Evolutionary conservation across 1,140 invertebrate species (phyloP).

Genomic region (Leptinotarsa undecemlineata): DNA sequence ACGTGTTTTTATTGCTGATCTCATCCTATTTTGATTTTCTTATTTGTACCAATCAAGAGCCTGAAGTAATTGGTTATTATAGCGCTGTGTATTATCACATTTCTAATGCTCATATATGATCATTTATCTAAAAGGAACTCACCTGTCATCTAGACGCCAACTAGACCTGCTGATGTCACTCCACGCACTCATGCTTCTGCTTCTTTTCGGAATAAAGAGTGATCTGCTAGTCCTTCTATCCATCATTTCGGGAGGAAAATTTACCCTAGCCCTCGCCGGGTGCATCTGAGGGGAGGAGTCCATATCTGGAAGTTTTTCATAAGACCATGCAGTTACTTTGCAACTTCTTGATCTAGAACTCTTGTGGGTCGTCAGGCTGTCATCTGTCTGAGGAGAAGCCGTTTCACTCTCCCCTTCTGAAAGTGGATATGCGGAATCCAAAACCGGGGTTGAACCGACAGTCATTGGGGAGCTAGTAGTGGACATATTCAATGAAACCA

Average conservation of each 20-base stretch:
- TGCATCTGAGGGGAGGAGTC: slow-evolving; percentile 52
- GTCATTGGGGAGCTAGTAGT: neutral
- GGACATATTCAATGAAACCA: neutral
- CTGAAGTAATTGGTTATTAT: too few relatives aligned
- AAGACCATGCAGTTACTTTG: slow-evolving; percentile 57
- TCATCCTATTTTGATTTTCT: too few relatives aligned
- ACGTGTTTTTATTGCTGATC: too few relatives aligned
- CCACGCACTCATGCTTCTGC: slow-evolving; percentile 82
- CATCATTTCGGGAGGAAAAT: slow-evolving; percentile 71
- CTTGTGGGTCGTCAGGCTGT: neutral
- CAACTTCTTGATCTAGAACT: slow-evolving; percentile 46
- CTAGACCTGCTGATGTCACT: slow-evolving; percentile 80
- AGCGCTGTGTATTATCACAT: too few relatives aligned
- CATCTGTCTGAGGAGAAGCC: slow-evolving; percentile 45
- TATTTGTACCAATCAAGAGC: too few relatives aligned
- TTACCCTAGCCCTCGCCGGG: slow-evolving; percentile 61
- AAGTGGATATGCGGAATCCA: neutral
- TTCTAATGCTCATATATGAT: too few relatives aligned
- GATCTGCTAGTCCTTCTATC: slow-evolving; percentile 62
- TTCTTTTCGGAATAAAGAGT: slow-evolving; percentile 59
- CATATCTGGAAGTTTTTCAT: slow-evolving; percentile 61
- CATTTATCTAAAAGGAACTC: slow-evolving; percentile 42
- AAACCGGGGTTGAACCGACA: neutral
- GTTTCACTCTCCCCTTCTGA: slow-evolving; percentile 4
- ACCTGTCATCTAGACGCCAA: slow-evolving; percentile 81